Conservation (phyloP, 2,888 invertebrate genomes). For the Drosophila bunnanda region DNA sequence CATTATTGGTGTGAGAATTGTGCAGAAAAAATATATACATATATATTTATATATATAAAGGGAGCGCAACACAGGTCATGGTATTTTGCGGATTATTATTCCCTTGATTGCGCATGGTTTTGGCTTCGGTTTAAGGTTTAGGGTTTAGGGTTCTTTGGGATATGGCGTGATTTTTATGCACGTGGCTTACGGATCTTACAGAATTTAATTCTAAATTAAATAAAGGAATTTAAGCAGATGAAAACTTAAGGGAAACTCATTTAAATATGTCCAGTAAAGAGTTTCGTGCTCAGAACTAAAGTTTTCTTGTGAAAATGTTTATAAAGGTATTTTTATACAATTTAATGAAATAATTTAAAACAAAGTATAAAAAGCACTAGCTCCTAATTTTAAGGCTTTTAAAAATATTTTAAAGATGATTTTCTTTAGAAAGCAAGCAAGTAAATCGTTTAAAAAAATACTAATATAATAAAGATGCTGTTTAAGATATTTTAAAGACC, state of each 20-base stretch:
- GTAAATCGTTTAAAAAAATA: background rate
- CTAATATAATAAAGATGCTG: background rate
- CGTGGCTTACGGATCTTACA: constrained; percentile 44
- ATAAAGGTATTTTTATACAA: too few relatives aligned
- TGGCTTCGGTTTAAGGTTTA: constrained; percentile 22
- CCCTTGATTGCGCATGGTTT: constrained; percentile 27
- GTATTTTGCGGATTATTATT: constrained; percentile 46
- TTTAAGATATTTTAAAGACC: too few relatives aligned
- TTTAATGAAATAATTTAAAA: too few relatives aligned
- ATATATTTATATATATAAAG: constrained; percentile 19
- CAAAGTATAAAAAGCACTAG: too few relatives aligned
- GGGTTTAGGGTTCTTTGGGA: constrained; percentile 6
- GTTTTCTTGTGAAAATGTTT: too few relatives aligned
- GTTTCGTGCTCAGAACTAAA: background rate
- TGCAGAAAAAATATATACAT: constrained; percentile 16
- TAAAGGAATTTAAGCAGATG: background rate
- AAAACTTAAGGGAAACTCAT: background rate
- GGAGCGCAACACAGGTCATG: constrained; percentile 62
- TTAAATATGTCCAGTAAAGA: background rate
- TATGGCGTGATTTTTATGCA: constrained; percentile 53
- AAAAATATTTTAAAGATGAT: background rate
- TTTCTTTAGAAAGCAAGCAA: background rate
- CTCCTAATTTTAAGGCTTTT: too few relatives aligned
- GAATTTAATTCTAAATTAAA: background rate
- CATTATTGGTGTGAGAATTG: constrained; percentile 36